Evolutionary conservation across 2,888 invertebrate species (phyloP), one percentile per base, ranked within the genome.

Genomic region (Coronaproctus castanopsis): DNA sequence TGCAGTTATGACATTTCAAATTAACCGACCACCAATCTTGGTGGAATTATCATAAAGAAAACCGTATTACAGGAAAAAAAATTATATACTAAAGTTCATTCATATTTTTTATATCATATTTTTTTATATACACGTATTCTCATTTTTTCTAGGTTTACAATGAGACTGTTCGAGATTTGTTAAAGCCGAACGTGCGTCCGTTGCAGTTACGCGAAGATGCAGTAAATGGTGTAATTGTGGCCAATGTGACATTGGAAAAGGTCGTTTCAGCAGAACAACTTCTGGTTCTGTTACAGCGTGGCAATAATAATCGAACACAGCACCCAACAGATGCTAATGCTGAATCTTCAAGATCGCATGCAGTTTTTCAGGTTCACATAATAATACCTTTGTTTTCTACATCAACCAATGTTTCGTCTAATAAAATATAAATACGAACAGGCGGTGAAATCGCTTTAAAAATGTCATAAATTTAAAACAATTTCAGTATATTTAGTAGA

Each of bases 291-390:
- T 72, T 95, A 51, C 81, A 82, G 36, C 76, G 80, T 65, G 95
- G 95, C 0, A 95, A 95, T 69, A 79, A 78, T 62, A 86, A 89
- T 69, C 76, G 95, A 57, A 87, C 91, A 0, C 93, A 95, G 68
- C 92, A 93, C 72, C 91, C 93, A 0, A 95, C 93, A 0, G 93
- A 95, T 75, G 87, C 91, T 1, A 95, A 95, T 72, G 84, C 89
- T 0, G 92, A 93, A 69, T 92, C 92, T 62, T 93, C 92, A 2
- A 78, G 95, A 57, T 93, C 92, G 57, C 95, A 95, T 76, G 93
- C 93, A n/a, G 88, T 95, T 2, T 92, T 95, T 70, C 91, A 91
- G 77, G 85, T 85, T 69, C 62, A 76, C 67, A 72, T 79, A 2
- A 36, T 36, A 8, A 5, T 36, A 36, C 36, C 36, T 36, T 36